Evolutionary conservation across 2,888 invertebrate genomes (phyloP), one percentile per base, ranked within the genome.

Genomic region (Congeria kusceri): DNA sequence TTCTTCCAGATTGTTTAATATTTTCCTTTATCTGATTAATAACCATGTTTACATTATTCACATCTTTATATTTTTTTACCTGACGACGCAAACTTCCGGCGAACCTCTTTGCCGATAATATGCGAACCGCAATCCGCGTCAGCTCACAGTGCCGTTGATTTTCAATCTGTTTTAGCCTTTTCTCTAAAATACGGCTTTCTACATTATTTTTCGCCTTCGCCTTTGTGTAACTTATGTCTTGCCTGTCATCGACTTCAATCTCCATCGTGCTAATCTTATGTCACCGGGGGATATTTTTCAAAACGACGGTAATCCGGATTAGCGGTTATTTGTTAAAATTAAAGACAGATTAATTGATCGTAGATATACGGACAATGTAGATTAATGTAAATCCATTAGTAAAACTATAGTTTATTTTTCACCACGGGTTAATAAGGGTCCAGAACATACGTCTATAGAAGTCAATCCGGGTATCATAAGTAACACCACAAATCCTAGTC

Each of bases 121-220:
- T 62, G 15, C 46, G 63, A 57, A 44, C 57, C 20, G 62, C 64
- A 47, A 75, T 68, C 25, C 46, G 28, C 29, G 29, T 47, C 20
- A 72, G 28, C 29, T 58, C 64, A 27, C 63, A 13, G 9, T 58
- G 57, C 20, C 46, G 64, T 32, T 72, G 71, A 29, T 64, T 64
- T 20, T 72, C 71, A 39, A 74, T 62, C 32, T 28, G 18, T 4
- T 47, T 53, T 27, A 73, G 23, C 49, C 58, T 57, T 66, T 73
- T 73, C 25, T 53, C 47, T 44, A 74, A 57, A 32, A 72, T 64
- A 64, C 64, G 63, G 56, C 57, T 58, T 28, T 79, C 78, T 23
- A 74, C 66, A 32, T 58, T 46, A 65, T 82, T 82, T 65, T 75
- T 68, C 39, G 64, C 57, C 61, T 75, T 59, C 57, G 77, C 72